Evolutionary conservation across 2,797 vertebrate genomes (phyloP).

Genomic region (Dermochelys coriacea): DNA sequence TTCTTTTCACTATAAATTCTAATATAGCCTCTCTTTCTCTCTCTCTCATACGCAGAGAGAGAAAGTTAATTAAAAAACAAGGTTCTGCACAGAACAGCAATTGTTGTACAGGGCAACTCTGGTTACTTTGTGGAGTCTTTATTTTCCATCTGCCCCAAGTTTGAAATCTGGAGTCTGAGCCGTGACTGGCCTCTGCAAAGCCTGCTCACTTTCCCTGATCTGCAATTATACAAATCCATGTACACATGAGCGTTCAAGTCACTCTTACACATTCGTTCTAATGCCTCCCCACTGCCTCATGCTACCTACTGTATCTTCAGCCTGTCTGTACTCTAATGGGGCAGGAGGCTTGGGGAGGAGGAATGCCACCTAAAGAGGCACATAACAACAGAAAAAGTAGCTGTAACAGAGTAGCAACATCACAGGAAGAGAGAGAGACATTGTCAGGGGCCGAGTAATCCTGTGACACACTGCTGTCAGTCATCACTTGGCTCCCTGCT

Average conservation of each 20-base stretch:
- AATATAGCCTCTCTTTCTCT: neutral
- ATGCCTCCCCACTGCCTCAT: slow-evolving; percentile 32
- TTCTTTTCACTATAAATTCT: slow-evolving; percentile 33
- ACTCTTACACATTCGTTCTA: slow-evolving; percentile 65
- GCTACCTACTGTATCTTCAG: slow-evolving; percentile 45
- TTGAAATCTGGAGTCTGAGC: slow-evolving; percentile 52
- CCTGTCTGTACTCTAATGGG: slow-evolving; percentile 56
- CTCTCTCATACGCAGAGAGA: neutral
- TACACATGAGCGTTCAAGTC: slow-evolving; percentile 70
- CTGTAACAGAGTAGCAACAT: slow-evolving; percentile 76
- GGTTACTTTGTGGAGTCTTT: slow-evolving; percentile 39
- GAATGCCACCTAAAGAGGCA: slow-evolving; percentile 62
- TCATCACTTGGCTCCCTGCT: slow-evolving; percentile 76
- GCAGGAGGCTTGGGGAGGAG: slow-evolving; percentile 48
- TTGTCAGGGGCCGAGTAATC: slow-evolving; percentile 81
- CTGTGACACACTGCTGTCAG: slow-evolving; percentile 83
- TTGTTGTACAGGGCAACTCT: slow-evolving; percentile 13
- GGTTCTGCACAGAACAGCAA: slow-evolving; percentile 26
- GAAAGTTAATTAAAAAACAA: neutral
- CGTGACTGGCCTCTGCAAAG: slow-evolving; percentile 34
- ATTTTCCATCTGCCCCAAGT: slow-evolving; percentile 39
- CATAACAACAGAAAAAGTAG: slow-evolving; percentile 62
- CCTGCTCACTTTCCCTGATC: slow-evolving; percentile 55
- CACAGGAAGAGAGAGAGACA: slow-evolving; percentile 76
- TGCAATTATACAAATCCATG: slow-evolving; percentile 45